Conservation (phyloP, 2,888 invertebrate genomes). For the Pantelozetes paolii region DNA sequence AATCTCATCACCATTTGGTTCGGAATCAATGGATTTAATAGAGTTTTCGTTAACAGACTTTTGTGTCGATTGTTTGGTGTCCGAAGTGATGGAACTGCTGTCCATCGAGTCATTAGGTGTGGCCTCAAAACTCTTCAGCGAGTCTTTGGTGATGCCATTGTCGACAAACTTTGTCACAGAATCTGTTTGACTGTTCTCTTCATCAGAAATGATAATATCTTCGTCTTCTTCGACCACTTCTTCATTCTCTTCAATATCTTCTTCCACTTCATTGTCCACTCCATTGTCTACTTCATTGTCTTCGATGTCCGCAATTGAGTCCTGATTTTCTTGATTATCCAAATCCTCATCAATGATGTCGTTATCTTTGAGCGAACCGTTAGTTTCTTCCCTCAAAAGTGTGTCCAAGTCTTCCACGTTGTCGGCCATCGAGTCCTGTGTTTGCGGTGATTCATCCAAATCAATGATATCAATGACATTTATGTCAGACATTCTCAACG, state of each 20-base stretch:
- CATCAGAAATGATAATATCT: slow-evolving; percentile 37
- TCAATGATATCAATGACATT: slow-evolving; percentile 24
- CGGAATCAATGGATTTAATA: background rate
- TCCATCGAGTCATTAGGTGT: slow-evolving; percentile 35
- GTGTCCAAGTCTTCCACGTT: slow-evolving; percentile 2
- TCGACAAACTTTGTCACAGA: slow-evolving; percentile 17
- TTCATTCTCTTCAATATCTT: slow-evolving; percentile 45
- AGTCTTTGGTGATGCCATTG: background rate
- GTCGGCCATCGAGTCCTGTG: slow-evolving; percentile 9
- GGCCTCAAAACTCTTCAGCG: slow-evolving; percentile 9
- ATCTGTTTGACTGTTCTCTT: slow-evolving; percentile 26
- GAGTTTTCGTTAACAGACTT: background rate
- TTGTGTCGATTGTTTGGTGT: background rate
- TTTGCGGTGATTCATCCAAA: background rate
- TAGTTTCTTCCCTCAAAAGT: background rate
- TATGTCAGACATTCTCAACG: slow-evolving; percentile 14
- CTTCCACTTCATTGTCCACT: slow-evolving; percentile 51
- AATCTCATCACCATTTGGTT: slow-evolving; percentile 11
- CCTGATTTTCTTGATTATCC: slow-evolving; percentile 26
- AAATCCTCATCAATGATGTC: slow-evolving; percentile 11
- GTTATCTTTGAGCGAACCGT: slow-evolving; percentile 24
- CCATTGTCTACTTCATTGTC: slow-evolving; percentile 42
- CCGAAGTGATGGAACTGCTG: background rate
- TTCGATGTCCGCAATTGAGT: slow-evolving; percentile 16
- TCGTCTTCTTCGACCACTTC: slow-evolving; percentile 51